Conservation (phyloP, 2,113 vertebrate species). For the Misgurnus mizolepis region DNA sequence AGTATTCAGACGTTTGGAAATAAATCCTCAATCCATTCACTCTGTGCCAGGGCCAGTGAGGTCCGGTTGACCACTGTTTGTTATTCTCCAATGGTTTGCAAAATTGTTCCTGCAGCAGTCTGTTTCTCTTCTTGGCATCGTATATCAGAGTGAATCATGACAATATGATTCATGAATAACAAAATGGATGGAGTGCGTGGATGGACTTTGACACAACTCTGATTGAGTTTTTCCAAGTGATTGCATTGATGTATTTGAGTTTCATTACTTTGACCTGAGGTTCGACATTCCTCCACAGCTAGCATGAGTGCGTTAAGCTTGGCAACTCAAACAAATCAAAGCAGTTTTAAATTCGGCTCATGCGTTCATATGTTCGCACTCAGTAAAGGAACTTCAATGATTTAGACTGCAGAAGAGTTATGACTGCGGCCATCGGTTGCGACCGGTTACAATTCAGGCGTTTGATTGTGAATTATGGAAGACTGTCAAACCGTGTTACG, state of each 20-base stretch:
- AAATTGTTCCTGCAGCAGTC: background rate
- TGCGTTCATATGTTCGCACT: conserved; percentile 13
- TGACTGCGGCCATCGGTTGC: background rate
- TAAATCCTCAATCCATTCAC: conserved; percentile 18
- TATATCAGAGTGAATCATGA: conserved; percentile 28
- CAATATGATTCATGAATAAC: conserved; percentile 35
- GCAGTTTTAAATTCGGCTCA: no score
- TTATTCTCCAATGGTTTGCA: conserved; percentile 21
- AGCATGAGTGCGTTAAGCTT: background rate
- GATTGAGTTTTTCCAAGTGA: conserved; percentile 5
- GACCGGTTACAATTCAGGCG: background rate
- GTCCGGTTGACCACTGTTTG: conserved; percentile 19
- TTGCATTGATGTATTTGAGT: background rate
- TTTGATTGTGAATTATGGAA: conserved; percentile 22
- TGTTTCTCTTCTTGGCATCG: conserved; percentile 6
- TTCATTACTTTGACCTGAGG: background rate
- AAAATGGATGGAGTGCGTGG: background rate
- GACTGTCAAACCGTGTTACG: conserved; percentile 19
- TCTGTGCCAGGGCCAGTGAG: conserved; percentile 1
- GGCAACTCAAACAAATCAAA: background rate
- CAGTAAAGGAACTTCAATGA: background rate
- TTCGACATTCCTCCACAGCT: background rate
- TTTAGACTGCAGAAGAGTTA: background rate
- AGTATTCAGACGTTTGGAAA: conserved; percentile 10
- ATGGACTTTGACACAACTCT: conserved; percentile 6